Base-by-base conservation (phyloP, 2,797 vertebrate species). In the Crenuchus spilurus region DNA sequence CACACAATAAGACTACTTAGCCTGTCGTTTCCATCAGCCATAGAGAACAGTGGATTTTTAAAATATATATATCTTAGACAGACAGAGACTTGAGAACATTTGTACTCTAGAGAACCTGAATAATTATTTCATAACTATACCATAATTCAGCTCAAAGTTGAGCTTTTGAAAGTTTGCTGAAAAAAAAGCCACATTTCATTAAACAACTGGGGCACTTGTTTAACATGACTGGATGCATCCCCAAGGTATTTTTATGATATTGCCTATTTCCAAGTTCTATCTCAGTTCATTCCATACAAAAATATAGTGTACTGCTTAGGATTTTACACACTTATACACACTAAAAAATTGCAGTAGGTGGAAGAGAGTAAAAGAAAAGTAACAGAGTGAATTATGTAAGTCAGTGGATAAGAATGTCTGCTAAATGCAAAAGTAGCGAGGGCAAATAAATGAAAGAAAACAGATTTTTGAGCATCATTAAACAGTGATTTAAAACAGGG, bases 171-270 rank as follows among this genome's bases (percentile, higher is more conserved):
- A n/a, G n/a, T n/a, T n/a, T 35, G 55, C 18, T 72, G 62, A 57
- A 62, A 67, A 62, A 67, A 67, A 55, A 62, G 20, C 30, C 55
- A 75, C 65, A 48, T 67, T 72, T 79, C 77, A 79, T 75, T 72
- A 72, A 79, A 72, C 52, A 72, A 79, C 20, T 72, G 54, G 54
- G 68, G 48, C 72, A 75, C 24, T 39, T 22, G 49, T 30, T 49
- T 78, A 28, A 63, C 20, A 7, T 5, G 22, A 61, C 69, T 60
- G 33, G 51, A 67, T 69, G 60, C 54, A 51, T 71, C 35, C 55
- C 37, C 11, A 67, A 11, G 7, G 37, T 61, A 24, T 42, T 48
- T 70, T 74, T 49, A 30, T 20, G 30, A 70, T 70, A 24, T 33
- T 48, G 26, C 18, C 46, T 68, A 41, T 42, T 70, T 78, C 62